Percentiles rank a stretch among this genome's conserved stretches.
These are phyloP conservation scores for Parascotia fuliginaria DNA, from an alignment of 2,888 invertebrate genomes.

Conservation along the genomic window DNA sequence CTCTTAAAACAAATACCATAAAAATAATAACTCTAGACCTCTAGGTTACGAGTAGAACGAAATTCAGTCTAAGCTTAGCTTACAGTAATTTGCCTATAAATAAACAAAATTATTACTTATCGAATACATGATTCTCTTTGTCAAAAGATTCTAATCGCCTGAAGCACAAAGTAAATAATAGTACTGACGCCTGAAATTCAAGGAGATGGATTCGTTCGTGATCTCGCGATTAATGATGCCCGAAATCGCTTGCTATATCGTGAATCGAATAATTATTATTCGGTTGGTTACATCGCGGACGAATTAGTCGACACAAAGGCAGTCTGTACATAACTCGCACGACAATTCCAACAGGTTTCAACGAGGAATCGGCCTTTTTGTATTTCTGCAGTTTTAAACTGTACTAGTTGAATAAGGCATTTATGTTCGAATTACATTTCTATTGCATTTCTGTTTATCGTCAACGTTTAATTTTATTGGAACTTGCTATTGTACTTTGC, in stretches of 20 bases:
- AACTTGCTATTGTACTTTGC: background rate
- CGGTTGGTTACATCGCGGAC: conserved; percentile 5
- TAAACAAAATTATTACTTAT: too few species aligned
- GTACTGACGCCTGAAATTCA: too few species aligned
- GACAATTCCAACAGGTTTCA: conserved; percentile 4
- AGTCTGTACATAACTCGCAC: conserved; percentile 1
- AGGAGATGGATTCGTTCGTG: too few species aligned
- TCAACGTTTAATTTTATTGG: conserved; percentile 1
- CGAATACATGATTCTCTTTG: too few species aligned
- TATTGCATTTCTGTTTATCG: conserved; percentile 10
- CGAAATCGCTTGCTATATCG: background rate
- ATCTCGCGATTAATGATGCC: background rate
- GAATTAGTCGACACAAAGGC: conserved; percentile 6
- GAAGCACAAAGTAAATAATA: background rate
- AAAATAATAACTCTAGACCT: too few species aligned
- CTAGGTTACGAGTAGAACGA: too few species aligned
- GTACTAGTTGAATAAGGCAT: background rate
- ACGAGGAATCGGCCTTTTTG: conserved; percentile 12
- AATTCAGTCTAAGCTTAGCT: too few species aligned
- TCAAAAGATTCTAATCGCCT: too few species aligned
- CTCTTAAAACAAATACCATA: too few species aligned
- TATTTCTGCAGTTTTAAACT: conserved; percentile 9
- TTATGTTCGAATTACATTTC: background rate
- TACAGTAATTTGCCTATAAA: too few species aligned
- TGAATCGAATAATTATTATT: conserved; percentile 12